Evolutionary conservation across 2,888 invertebrate species (phyloP).

Genomic region (Drosophila flavopinicola): DNA sequence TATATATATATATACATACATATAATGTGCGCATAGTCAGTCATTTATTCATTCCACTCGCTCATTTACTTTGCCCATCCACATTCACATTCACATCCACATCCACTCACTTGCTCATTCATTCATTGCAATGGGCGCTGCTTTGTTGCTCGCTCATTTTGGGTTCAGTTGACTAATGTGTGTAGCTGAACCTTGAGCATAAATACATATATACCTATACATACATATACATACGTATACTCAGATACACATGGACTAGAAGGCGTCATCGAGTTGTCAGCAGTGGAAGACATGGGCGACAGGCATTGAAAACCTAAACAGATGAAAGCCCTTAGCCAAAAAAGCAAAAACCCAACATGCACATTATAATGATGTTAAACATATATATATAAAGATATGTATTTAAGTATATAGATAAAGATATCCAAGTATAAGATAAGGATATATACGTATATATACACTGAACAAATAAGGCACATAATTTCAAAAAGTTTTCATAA

Average conservation of each 20-base stretch:
- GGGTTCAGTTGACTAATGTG: conserved; percentile 72
- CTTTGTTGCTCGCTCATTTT: conserved; percentile 73
- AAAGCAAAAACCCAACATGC: conserved; percentile 13
- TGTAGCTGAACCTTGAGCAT: conserved; percentile 64
- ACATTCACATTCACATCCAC: too few species aligned
- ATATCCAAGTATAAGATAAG: too few species aligned
- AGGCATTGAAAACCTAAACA: conserved; percentile 47
- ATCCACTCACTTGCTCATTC: conserved; percentile 47
- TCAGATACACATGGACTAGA: conserved; percentile 15
- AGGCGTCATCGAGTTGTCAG: conserved; percentile 61
- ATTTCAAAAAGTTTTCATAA: too few species aligned
- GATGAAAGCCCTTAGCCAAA: conserved; percentile 38
- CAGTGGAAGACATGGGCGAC: conserved; percentile 20
- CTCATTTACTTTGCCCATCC: conserved; percentile 33
- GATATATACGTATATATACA: neutral
- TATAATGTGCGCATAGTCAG: conserved; percentile 19
- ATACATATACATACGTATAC: conserved; percentile 8
- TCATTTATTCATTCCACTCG: conserved; percentile 44
- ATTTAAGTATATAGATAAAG: neutral
- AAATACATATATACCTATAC: conserved; percentile 26
- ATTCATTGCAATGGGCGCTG: conserved; percentile 54
- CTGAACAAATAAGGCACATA: too few species aligned
- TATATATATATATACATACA: neutral
- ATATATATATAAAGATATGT: conserved; percentile 3
- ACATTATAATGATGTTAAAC: conserved; percentile 20